Evolutionary conservation across 2,797 vertebrate genomes (phyloP).

Genomic region (Trematomus bernacchii): DNA sequence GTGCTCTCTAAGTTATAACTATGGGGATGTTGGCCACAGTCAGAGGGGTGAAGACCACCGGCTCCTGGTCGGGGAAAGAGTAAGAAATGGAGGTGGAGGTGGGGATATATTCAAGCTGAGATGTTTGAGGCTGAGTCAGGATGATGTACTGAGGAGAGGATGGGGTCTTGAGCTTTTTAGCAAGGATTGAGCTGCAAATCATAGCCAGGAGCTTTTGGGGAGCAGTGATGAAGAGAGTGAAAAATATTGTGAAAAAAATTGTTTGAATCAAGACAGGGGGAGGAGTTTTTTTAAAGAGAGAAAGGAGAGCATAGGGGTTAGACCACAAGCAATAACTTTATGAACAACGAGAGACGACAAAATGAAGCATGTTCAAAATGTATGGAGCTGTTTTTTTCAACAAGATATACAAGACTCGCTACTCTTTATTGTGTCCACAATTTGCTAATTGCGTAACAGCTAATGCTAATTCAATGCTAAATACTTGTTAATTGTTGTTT

Average conservation of each 20-base stretch:
- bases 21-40: constrained; percentile 48
- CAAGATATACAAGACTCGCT: too few relatives aligned
- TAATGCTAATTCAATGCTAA: background rate
- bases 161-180: constrained; percentile 28
- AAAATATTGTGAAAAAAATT: background rate
- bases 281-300: constrained; percentile 10
- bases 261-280: background rate
- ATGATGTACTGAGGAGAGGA: constrained; percentile 69
- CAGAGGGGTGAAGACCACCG: constrained; percentile 63
- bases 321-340: constrained; percentile 11
- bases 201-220: constrained; percentile 60
- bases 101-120: constrained; percentile 16
- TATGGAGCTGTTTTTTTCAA: too few relatives aligned
- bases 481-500: too few relatives aligned
- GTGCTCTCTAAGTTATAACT: constrained; percentile 26
- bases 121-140: constrained; percentile 41
- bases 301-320: constrained; percentile 17
- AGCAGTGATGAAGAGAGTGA: background rate
- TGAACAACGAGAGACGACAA: background rate
- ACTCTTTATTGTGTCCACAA: too few relatives aligned
- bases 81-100: constrained; percentile 5
- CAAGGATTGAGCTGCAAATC: constrained; percentile 67
- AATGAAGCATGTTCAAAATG: too few relatives aligned
- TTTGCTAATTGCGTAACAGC: too few relatives aligned
- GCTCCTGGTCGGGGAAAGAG: constrained; percentile 43